Percentiles rank a stretch among this genome's conserved stretches.
Evolutionary conservation across 2,113 vertebrate genomes (phyloP).

Genomic region (Cebus imitator): DNA sequence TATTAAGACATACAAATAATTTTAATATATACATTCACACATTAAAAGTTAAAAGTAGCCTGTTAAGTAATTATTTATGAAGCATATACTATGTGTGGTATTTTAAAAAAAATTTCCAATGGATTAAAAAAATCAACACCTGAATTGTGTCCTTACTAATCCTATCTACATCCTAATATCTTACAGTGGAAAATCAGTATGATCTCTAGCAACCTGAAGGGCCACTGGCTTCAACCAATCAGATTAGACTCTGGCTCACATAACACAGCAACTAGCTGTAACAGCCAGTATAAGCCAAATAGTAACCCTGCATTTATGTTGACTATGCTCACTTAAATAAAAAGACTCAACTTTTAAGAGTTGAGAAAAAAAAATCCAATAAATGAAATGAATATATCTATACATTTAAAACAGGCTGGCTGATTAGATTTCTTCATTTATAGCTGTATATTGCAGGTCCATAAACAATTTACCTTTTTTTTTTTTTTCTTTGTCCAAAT

Average conservation of each 20-base stretch:
- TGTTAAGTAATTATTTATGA: background rate
- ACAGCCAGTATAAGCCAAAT: background rate
- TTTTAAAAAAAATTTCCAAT: background rate
- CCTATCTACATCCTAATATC: background rate
- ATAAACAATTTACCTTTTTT: background rate
- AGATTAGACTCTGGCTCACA: background rate
- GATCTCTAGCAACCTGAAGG: background rate
- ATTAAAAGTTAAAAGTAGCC: background rate
- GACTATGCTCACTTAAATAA: background rate
- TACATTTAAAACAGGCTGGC: background rate
- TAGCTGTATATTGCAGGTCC: background rate
- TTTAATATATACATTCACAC: background rate
- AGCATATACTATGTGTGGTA: background rate
- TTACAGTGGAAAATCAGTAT: background rate
- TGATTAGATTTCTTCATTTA: background rate
- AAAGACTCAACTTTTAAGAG: background rate
- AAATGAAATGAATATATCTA: background rate
- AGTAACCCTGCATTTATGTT: background rate
- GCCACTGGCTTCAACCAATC: background rate
- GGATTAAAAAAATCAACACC: background rate
- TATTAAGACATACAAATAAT: background rate
- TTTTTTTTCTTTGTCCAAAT: background rate
- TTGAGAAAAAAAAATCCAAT: background rate
- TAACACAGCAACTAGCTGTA: background rate
- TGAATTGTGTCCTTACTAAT: background rate